Conservation (phyloP, 1,140 invertebrate species). For the Ditylenchus dipsaci region DNA sequence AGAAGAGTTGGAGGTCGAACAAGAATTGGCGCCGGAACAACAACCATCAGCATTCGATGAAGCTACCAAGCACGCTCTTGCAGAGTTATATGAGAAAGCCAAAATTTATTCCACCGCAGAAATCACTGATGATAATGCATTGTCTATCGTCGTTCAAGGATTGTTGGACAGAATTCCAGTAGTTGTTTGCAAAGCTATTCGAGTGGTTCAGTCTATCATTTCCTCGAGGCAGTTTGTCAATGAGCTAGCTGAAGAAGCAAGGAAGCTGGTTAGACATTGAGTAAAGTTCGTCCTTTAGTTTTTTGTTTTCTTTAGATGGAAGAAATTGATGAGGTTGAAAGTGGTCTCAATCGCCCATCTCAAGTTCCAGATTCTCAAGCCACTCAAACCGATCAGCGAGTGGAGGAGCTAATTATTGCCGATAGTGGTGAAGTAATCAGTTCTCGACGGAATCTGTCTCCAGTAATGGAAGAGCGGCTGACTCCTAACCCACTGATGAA, state of each 20-base stretch:
- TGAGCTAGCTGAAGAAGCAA: not conserved
- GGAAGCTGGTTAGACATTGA: not conserved
- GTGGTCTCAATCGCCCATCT: not conserved
- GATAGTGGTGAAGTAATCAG: not conserved
- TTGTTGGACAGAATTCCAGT: not conserved
- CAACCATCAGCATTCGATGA: not conserved
- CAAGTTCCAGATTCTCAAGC: not conserved
- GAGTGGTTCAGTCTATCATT: not conserved
- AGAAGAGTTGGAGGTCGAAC: too few relatives aligned
- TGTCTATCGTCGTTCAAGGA: not conserved
- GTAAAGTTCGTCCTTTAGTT: not conserved
- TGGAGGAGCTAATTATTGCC: not conserved
- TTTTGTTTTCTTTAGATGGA: not conserved
- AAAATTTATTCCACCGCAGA: not conserved
- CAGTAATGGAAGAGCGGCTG: not conserved
- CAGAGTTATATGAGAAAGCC: not conserved
- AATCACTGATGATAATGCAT: not conserved
- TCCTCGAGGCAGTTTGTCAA: not conserved
- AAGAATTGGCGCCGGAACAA: too few relatives aligned
- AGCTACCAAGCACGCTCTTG: not conserved
- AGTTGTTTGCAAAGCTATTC: not conserved
- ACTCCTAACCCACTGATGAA: slow-evolving; percentile 8
- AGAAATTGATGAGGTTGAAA: not conserved
- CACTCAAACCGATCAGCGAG: not conserved
- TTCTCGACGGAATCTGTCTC: not conserved